phyloP scores from a whole-genome alignment of 2,888 invertebrate genomes.

The Resseliella maxima region DNA sequence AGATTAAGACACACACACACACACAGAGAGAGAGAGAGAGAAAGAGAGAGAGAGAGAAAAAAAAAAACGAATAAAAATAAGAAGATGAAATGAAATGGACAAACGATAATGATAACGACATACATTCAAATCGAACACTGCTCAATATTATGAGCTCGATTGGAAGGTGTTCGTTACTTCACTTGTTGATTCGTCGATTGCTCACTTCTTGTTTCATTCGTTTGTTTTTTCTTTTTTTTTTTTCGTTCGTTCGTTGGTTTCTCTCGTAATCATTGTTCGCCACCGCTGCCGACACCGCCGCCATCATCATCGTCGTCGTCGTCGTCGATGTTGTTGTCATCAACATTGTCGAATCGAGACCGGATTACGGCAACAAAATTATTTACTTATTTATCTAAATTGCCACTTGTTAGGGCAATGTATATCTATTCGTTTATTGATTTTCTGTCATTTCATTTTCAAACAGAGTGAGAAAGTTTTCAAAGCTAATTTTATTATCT shows the following conservation, averaged over 20 bases:
- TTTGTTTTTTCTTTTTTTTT: background rate
- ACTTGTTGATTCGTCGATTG: background rate
- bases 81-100: conserved; percentile 15
- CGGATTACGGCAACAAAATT: conserved; percentile 33
- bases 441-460: conserved; percentile 29
- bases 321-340: too few relatives aligned
- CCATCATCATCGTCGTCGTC: background rate
- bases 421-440: background rate
- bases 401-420: conserved; percentile 42
- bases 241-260: background rate
- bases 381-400: conserved; percentile 48
- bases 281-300: too few relatives aligned
- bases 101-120: conserved; percentile 23
- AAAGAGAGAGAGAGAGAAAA: too few relatives aligned
- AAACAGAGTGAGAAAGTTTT: conserved; percentile 17
- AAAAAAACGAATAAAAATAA: background rate
- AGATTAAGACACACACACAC: too few relatives aligned
- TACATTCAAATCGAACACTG: background rate
- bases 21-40: background rate
- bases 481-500: background rate
- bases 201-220: background rate
- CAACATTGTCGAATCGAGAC: too few relatives aligned
- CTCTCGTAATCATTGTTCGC: too few relatives aligned
- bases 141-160: background rate
- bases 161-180: background rate